Conservation (phyloP, 1,140 invertebrate species). For the Monomorium pharaonis region DNA sequence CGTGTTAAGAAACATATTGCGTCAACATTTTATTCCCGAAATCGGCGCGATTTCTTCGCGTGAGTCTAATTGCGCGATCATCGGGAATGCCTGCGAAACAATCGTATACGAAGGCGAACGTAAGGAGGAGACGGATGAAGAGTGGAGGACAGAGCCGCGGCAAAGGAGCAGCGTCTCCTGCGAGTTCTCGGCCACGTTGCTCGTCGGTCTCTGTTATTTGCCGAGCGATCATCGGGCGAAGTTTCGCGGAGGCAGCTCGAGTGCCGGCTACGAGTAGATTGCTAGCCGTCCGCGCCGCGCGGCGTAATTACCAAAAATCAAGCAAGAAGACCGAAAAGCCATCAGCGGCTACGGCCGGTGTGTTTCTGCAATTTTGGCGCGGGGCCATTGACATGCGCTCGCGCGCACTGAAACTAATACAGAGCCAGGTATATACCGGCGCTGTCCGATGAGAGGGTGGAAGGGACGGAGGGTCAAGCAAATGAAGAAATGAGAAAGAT, state of each 20-base stretch:
- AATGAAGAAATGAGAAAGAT: constrained; percentile 25
- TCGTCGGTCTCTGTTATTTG: constrained; percentile 76
- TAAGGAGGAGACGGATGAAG: background rate
- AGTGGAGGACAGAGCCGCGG: constrained; percentile 25
- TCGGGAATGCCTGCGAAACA: constrained; percentile 64
- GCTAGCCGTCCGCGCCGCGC: constrained; percentile 67
- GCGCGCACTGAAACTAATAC: constrained; percentile 36
- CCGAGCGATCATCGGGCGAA: constrained; percentile 74
- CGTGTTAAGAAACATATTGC: background rate
- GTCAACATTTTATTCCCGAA: constrained; percentile 26
- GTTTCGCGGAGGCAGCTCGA: constrained; percentile 60
- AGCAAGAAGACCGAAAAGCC: constrained; percentile 77
- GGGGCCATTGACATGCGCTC: constrained; percentile 73
- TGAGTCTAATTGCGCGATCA: constrained; percentile 68
- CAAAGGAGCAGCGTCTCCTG: constrained; percentile 49
- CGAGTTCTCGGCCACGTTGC: constrained; percentile 61
- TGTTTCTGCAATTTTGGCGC: constrained; percentile 77
- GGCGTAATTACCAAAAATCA: constrained; percentile 78
- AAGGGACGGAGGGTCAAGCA: background rate
- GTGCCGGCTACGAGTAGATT: constrained; percentile 71
- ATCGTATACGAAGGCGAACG: constrained; percentile 32
- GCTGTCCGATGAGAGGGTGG: background rate
- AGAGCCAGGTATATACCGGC: constrained; percentile 7
- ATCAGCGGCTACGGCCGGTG: constrained; percentile 70
- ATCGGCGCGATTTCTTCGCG: constrained; percentile 37